Base-by-base conservation (phyloP, 2,888 invertebrate genomes). In the Atrina japonica region DNA sequence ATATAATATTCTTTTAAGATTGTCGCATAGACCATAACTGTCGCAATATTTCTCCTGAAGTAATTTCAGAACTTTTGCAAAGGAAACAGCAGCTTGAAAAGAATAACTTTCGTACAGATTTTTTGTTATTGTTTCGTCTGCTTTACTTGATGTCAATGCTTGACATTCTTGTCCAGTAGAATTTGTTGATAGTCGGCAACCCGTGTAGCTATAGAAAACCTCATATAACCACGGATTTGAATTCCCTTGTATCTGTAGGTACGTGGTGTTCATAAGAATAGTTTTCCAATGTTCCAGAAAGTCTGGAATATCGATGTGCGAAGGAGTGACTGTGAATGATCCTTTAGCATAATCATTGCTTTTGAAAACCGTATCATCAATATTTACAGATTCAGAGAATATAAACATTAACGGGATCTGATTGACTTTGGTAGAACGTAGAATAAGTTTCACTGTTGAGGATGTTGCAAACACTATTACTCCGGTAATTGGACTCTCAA, bases 81-180 rank as follows among this genome's bases (percentile, higher is more conserved):
- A 45, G 14, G 68, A 50, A 66, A 70, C 73, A 7, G 77, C 65
- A 1, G 77, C 72, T 18, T 64, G n/a, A 1, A 79, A 47, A 11
- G 76, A 70, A 52, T 79, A 79, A 14, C 70, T 68, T 11, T 71
- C 63, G 47, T 70, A 75, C 1, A 47, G 16, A 21, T 25, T 50
- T 30, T 23, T n/a, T 50, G 30, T 43, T 16, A n/a, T 23, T 7
- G 40, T 45, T 6, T 14, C 6, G 3, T 21, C 23, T 25, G 43
- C n/a, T 43, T 66, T 25, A 5, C 30, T 14, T 41, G 16, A n/a
- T 14, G 21, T 18, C 18, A 59, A 25, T 27, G 49, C 35, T 7
- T 7, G 5, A 29, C 66, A 58, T 29, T 18, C 18, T 3, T 66
- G 59, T 45, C n/a, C n/a, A n/a, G n/a, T n/a, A n/a, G n/a, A n/a